Base-by-base conservation (phyloP, 2,888 invertebrate genomes). In the Cephus sareptanus region DNA sequence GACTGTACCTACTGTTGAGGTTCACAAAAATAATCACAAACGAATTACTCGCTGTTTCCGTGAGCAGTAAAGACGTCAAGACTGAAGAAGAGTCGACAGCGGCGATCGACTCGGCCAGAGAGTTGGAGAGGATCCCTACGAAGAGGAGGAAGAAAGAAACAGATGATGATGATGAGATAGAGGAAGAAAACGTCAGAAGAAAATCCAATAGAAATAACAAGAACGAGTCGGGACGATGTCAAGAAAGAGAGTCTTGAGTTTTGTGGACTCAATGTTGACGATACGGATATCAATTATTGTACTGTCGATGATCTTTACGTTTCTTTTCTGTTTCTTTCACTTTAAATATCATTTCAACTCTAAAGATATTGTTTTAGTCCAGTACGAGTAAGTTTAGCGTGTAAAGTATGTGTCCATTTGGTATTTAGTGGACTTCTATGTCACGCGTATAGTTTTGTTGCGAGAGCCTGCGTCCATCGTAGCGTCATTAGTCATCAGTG, bases 331-430 rank as follows among this genome's bases (percentile, higher is more conserved):
- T 40, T 40, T 40, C 4, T 6, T 40, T 40, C 15, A 40, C 6
- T 40, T 40, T 30, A 70, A 33, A 30, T 23, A 6, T 70, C 13
- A 70, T 70, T 70, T 30, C 2, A 69, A 34, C n/a, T 70, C 34
- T 76, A 34, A 34, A 23, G 34, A 76, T n/a, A 11, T 13, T 76
- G 70, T 23, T 76, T 76, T 70, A 76, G 76, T 30, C 23, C 70
- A 70, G 68, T 76, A 76, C 76, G 69, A 69, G 70, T 70, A 34
- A 13, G 76, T 70, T 37, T 70, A 70, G 70, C 70, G 70, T 70
- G 30, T 30, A 15, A 37, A 37, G 15, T 70, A 70, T 70, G 15
- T 6, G 30, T 70, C 30, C 70, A 33, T 70, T 70, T 70, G 70
- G 70, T 30, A 70, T 70, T 15, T 15, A 40, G 15, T 15, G 15